phyloP scores from a whole-genome alignment of 2,888 invertebrate species.

The Pimpla rufipes region DNA sequence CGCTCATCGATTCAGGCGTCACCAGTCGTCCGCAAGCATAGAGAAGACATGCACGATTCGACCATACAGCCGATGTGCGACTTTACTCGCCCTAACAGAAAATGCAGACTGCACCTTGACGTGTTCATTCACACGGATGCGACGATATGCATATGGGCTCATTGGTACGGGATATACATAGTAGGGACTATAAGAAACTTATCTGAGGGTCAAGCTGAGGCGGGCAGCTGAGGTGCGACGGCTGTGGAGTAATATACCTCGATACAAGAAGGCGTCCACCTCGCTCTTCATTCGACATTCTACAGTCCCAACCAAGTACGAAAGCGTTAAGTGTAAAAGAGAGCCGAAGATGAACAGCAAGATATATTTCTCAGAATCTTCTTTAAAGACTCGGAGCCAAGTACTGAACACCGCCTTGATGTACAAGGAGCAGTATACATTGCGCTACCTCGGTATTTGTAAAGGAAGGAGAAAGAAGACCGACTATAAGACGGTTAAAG shows the following conservation, averaged over 20 bases:
- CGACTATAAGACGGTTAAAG: conserved; percentile 30
- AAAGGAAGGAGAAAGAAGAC: conserved; percentile 26
- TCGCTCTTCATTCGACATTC: conserved; percentile 36
- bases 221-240: conserved; percentile 36
- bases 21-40: too few species aligned
- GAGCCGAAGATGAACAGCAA: conserved; percentile 27
- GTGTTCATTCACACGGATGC: too few species aligned
- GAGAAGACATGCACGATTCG: too few species aligned
- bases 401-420: conserved; percentile 35
- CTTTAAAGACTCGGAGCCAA: conserved; percentile 36
- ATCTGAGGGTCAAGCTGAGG: not conserved
- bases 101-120: too few species aligned
- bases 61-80: too few species aligned
- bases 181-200: too few species aligned
- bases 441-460: conserved; percentile 18
- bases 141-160: too few species aligned
- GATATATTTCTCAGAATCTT: conserved; percentile 44
- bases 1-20: too few species aligned
- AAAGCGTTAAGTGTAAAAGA: conserved; percentile 13
- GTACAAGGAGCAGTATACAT: conserved; percentile 14
- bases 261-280: conserved; percentile 45
- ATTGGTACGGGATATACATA: too few species aligned
- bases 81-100: too few species aligned
- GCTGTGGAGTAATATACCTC: conserved; percentile 45
- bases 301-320: conserved; percentile 13